Evolutionary conservation across 2,888 invertebrate genomes (phyloP), one percentile per base, ranked within the genome.

Genomic region (Dendrolimus houi): DNA sequence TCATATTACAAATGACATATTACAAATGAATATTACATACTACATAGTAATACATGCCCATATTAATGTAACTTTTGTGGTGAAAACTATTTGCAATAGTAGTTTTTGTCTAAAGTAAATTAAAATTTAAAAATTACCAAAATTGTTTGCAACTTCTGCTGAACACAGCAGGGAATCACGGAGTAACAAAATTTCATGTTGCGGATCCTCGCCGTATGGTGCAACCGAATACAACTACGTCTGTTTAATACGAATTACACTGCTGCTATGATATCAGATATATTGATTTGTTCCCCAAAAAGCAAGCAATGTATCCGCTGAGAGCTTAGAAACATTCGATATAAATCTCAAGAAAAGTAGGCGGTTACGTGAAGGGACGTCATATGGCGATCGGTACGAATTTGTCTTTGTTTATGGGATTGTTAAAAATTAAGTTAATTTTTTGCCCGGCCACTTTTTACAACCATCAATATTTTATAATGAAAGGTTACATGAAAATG

Each of bases 301-400:
- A 66, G 2, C 13, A 55, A 61, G 78, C 70, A 79, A 76, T 85
- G 85, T 68, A 78, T 55, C 57, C 41, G 1, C 41, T 53, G 57
- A 56, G 54, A 52, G 52, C 60, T 65, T 64, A 69, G 66, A 67
- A 70, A 71, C 63, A 68, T 68, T 64, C 65, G 66, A 68, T 68
- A 83, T 84, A 85, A 85, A 85, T 85, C 82, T 83, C 77, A 62
- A 62, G 60, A 75, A 71, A 75, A 79, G 77, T 77, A 75, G 79
- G 75, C 74, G 75, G 71, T 65, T 73, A 71, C 66, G 70, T 63
- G 70, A 70, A 70, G 64, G 72, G 83, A 83, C 85, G 82, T 85
- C 87, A 86, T 86, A 87, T 83, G 85, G 87, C 70, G 83, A 77
- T 77, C 75, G 77, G 79, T 77, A 78, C 78, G 78, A 84, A 81